Evolutionary conservation across 2,113 vertebrate species (phyloP), one percentile per base, ranked within the genome.

Genomic region (Sakesphorus luctuosus): DNA sequence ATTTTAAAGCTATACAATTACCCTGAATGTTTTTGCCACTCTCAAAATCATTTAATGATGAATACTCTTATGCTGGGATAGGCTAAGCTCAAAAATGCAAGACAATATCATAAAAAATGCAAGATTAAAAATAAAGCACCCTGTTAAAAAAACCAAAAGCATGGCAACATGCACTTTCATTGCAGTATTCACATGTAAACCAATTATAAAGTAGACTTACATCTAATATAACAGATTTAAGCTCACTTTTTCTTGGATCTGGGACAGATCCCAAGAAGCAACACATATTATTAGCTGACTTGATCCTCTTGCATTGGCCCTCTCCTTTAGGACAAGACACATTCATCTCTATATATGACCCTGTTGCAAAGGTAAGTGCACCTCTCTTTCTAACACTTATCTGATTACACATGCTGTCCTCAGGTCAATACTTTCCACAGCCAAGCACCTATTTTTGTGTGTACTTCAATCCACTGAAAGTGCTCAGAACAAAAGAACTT

Each of bases 191-290:
- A 76, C 62, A 92, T 50, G 72, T 58, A 78, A 92, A 92, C 25
- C 85, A 81, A 73, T 82, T 84, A 94, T 66, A 83, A 94, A 91
- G 83, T 29, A 95, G 90, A 93, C 92, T 95, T 94, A 84, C 61
- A 92, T 83, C 68, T 92, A 93, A 86, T 87, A 68, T 49, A 96
- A 92, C 56, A 84, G 80, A 73, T 90, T 81, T 84, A 89, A 89
- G 61, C 56, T 96, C 90, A 90, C 0, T 2, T 46, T 94, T 96
- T 94, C 90, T 78, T 93, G 61, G 79, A 95, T 76, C 79, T 93
- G 68, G 62, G 61, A 89, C 80, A 87, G 49, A 91, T 89, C 66
- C 74, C 77, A 88, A 93, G 75, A 88, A 93, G 19, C 24, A 90
- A 91, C 73, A 79, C 33, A 52, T 7, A 91, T 56, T 71, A 92